Conservation (phyloP, 1,140 invertebrate species). For the Arctopsyche grandis region DNA sequence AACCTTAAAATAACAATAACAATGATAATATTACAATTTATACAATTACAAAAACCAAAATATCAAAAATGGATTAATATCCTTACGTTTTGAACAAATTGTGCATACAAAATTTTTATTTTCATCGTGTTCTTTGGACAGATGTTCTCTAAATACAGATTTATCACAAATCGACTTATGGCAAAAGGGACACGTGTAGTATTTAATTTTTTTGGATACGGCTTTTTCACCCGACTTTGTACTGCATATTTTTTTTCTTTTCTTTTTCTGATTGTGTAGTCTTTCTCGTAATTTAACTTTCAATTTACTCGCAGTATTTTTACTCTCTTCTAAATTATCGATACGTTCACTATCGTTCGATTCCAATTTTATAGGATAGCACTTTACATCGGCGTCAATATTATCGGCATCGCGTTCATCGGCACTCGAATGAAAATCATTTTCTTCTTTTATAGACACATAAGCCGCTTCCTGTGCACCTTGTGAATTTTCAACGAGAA, state of each 20-base stretch:
- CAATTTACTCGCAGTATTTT: background rate
- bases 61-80: background rate
- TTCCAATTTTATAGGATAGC: background rate
- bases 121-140: constrained; percentile 43
- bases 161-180: constrained; percentile 35
- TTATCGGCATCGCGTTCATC: background rate
- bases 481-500: background rate
- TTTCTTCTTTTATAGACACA: constrained; percentile 1
- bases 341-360: background rate
- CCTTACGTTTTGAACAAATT: constrained; percentile 48
- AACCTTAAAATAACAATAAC: constrained; percentile 46
- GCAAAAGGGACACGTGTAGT: constrained; percentile 43
- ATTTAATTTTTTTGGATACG: background rate
- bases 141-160: constrained; percentile 31
- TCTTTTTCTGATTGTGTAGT: background rate
- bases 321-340: background rate
- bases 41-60: too few relatives aligned
- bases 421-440: background rate
- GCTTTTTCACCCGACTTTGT: background rate
- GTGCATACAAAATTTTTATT: constrained; percentile 48
- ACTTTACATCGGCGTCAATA: background rate
- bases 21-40: too few relatives aligned
- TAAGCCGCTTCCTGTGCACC: background rate
- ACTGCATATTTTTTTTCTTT: constrained; percentile 28
- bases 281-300: background rate